Percentiles rank a stretch among this genome's conserved stretches.
These are phyloP conservation scores for Chionomys nivalis DNA, from an alignment of 2,113 vertebrate species.

Conservation along the genomic window DNA sequence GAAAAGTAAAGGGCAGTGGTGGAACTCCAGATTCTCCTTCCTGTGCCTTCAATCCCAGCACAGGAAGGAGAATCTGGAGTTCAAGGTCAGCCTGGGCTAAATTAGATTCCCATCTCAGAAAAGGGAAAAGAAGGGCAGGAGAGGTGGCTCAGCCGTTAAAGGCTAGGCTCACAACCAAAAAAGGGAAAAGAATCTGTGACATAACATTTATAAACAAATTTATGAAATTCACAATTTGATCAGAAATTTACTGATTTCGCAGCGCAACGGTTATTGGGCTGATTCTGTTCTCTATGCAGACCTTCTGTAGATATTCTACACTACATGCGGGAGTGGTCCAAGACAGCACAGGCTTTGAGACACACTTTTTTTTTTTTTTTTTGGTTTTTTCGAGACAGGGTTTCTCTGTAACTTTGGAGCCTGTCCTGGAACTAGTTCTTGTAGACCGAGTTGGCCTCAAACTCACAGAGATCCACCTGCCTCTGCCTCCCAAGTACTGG, in stretches of 20 bases:
- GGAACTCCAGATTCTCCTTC: no score
- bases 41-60: no score
- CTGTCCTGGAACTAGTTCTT: no score
- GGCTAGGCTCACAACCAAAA: no score
- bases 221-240: constrained; percentile 23
- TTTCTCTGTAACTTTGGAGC: no score
- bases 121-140: neutral
- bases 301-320: neutral
- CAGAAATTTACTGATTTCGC: constrained; percentile 31
- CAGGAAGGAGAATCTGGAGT: neutral
- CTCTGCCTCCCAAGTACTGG: no score
- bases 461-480: no score
- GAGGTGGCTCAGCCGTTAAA: no score
- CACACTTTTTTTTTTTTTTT: no score
- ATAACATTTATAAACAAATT: neutral
- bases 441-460: no score
- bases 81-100: neutral
- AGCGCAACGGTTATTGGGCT: neutral
- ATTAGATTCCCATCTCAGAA: neutral
- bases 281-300: neutral
- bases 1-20: neutral
- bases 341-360: neutral
- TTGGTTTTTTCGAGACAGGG: no score
- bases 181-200: neutral
- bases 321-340: neutral